Conservation (phyloP, 2,113 vertebrate genomes). For the Hucho hucho region DNA sequence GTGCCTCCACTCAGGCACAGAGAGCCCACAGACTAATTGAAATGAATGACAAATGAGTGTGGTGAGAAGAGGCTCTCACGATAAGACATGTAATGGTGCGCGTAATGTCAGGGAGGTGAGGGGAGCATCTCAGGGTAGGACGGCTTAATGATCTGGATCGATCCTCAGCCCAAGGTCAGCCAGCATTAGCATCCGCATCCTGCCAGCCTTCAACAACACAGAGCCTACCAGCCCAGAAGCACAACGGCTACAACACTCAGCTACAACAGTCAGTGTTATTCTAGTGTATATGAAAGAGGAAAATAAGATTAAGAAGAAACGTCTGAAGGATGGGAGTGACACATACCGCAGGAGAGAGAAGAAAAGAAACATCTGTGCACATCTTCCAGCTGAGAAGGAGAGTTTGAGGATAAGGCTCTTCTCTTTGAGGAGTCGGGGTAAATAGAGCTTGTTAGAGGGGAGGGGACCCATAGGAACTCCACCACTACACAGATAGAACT, state of each 20-base stretch:
- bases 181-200: background rate
- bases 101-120: conserved; percentile 22
- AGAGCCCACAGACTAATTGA: conserved; percentile 18
- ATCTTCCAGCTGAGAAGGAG: conserved; percentile 25
- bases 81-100: conserved; percentile 24
- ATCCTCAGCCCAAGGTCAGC: conserved; percentile 26
- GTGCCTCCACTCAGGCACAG: conserved; percentile 4
- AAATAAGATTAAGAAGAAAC: background rate
- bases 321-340: background rate
- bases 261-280: too few relatives aligned
- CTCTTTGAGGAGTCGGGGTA: conserved; percentile 20
- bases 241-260: too few relatives aligned
- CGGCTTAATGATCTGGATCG: conserved; percentile 17
- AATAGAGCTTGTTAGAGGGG: too few relatives aligned
- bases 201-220: background rate
- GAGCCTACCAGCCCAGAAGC: too few relatives aligned
- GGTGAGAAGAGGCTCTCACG: conserved; percentile 17
- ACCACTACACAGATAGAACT: too few relatives aligned
- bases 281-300: background rate
- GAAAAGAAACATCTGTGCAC: too few relatives aligned
- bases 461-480: too few relatives aligned
- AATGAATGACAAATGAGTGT: conserved; percentile 1
- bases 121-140: conserved; percentile 4
- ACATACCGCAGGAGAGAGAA: background rate
- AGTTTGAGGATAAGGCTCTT: conserved; percentile 19